These are phyloP conservation scores for Luperina nickerlii DNA, from an alignment of 2,888 invertebrate genomes.

Conservation along the genomic window DNA sequence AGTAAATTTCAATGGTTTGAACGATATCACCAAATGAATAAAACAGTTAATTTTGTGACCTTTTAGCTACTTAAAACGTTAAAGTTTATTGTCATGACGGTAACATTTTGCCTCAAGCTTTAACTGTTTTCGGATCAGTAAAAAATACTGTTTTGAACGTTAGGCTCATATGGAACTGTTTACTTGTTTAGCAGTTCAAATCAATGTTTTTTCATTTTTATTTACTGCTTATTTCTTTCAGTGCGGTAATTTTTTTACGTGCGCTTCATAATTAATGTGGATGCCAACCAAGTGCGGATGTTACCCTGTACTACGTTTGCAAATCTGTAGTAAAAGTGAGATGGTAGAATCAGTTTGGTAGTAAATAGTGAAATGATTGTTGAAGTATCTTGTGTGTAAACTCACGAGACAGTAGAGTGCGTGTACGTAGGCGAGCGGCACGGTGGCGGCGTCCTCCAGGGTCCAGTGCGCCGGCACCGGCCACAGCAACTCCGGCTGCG, in stretches of 20 bases:
- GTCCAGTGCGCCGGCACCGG: constrained; percentile 92
- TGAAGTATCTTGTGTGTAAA: not conserved
- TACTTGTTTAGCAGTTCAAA: no score
- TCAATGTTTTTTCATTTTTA: no score
- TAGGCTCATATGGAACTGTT: no score
- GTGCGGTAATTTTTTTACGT: not conserved
- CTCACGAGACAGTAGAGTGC: constrained; percentile 80
- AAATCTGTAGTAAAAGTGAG: not conserved
- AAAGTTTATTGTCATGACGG: no score
- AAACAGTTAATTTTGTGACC: no score
- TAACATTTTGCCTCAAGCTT: no score
- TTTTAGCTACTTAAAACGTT: no score
- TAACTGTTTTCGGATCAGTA: no score
- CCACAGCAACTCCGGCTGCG: constrained; percentile 90
- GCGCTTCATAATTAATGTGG: not conserved
- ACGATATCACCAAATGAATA: no score
- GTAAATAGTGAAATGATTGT: not conserved
- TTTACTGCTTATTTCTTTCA: no score
- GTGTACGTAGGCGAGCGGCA: constrained; percentile 93
- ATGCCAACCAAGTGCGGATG: not conserved
- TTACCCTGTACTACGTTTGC: not conserved
- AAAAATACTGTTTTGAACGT: no score
- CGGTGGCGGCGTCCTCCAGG: constrained; percentile 93
- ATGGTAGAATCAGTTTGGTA: not conserved
- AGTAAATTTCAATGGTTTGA: no score